Evolutionary conservation across 2,113 vertebrate species (phyloP).

Genomic region (Varanus salvator): DNA sequence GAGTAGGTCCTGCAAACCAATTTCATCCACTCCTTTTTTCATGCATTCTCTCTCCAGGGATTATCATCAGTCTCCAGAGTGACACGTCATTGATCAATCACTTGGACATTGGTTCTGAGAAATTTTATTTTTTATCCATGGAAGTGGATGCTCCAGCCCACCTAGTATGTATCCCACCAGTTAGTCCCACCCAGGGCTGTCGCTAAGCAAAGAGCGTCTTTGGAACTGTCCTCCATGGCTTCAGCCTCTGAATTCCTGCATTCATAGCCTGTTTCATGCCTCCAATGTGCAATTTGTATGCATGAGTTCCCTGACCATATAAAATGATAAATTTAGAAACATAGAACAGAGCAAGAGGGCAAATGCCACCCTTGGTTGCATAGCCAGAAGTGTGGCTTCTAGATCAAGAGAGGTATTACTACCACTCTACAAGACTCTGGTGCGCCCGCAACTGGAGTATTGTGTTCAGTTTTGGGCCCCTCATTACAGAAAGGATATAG

Average conservation of each 20-base stretch:
- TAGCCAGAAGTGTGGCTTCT: too few species aligned
- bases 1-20: neutral
- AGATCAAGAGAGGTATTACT: too few species aligned
- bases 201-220: neutral
- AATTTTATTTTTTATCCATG: neutral
- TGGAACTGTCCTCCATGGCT: neutral
- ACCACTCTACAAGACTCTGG: too few species aligned
- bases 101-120: neutral
- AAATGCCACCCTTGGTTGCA: too few species aligned
- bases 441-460: too few species aligned
- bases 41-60: neutral
- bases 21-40: neutral
- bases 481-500: too few species aligned
- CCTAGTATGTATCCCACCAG: too few species aligned
- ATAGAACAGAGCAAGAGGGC: too few species aligned
- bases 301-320: neutral
- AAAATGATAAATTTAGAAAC: too few species aligned
- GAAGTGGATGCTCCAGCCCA: neutral
- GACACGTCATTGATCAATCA: neutral
- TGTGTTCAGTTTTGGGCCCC: too few species aligned
- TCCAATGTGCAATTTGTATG: neutral
- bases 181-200: neutral
- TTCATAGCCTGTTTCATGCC: neutral
- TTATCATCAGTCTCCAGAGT: neutral
- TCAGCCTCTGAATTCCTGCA: neutral